phyloP scores from a whole-genome alignment of 2,113 vertebrate species.

The Halichoerus grypus region DNA sequence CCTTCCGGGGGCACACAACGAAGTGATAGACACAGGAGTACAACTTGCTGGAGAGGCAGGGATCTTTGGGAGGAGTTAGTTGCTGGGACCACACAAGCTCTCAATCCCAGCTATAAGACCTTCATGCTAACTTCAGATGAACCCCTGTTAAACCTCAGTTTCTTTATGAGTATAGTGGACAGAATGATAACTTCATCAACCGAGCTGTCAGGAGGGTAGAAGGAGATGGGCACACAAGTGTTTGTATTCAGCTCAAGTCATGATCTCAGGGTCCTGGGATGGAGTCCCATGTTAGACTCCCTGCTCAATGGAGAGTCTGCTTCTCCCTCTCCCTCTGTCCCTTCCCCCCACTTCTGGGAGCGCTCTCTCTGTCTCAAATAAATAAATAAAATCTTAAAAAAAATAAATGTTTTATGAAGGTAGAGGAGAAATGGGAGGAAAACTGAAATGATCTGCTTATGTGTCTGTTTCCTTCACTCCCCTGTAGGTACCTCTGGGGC shows the following conservation, averaged over 20 bases:
- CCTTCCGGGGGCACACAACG: not conserved
- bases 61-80: not conserved
- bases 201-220: not conserved
- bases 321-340: not conserved
- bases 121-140: not conserved
- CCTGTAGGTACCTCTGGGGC: not conserved
- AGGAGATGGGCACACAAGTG: not conserved
- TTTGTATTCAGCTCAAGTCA: not conserved
- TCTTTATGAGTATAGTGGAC: not conserved
- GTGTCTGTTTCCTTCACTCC: not conserved
- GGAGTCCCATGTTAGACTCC: accelerated
- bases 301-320: not conserved
- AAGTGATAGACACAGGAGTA: not conserved
- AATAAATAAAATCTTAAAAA: too few relatives aligned
- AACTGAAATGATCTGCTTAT: not conserved
- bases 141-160: not conserved
- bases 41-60: not conserved
- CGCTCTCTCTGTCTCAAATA: not conserved
- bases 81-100: not conserved
- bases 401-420: too few relatives aligned
- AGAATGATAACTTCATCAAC: too few relatives aligned
- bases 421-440: not conserved
- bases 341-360: not conserved
- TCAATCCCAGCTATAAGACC: too few relatives aligned
- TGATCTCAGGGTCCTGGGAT: not conserved